These are phyloP conservation scores for Blastobasis lacticolella DNA, from an alignment of 2,888 invertebrate genomes.

Conservation along the genomic window DNA sequence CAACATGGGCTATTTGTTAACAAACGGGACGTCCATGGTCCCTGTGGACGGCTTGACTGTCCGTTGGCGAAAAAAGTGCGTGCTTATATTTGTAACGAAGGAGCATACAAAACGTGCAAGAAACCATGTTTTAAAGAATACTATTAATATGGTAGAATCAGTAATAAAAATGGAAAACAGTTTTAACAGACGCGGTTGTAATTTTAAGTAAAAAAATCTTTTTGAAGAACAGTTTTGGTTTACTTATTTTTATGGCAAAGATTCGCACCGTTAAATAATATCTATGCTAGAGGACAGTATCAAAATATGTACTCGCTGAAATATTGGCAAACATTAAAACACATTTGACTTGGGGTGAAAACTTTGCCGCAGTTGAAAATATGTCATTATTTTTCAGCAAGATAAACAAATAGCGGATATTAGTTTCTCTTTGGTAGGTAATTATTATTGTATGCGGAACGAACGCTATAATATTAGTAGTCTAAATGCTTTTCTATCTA, in stretches of 20 bases:
- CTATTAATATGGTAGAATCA: constrained; percentile 27
- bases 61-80: constrained; percentile 61
- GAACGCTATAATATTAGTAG: too few relatives aligned
- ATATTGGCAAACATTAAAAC: too few relatives aligned
- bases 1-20: constrained; percentile 61
- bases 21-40: constrained; percentile 62
- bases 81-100: constrained; percentile 48
- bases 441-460: too few relatives aligned
- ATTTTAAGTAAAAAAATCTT: neutral
- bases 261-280: too few relatives aligned
- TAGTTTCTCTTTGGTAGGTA: too few relatives aligned
- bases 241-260: neutral
- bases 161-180: neutral
- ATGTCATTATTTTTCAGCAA: too few relatives aligned
- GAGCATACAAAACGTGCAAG: constrained; percentile 55
- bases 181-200: neutral
- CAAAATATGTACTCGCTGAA: too few relatives aligned
- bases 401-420: too few relatives aligned
- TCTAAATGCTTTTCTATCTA: too few relatives aligned
- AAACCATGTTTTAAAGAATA: constrained; percentile 59
- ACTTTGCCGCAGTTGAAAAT: too few relatives aligned
- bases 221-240: neutral
- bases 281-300: too few relatives aligned
- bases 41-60: constrained; percentile 63
- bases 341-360: too few relatives aligned